Evolutionary conservation across 2,888 invertebrate species (phyloP), one percentile per base, ranked within the genome.

Genomic region (Patella ulyssiponensis): DNA sequence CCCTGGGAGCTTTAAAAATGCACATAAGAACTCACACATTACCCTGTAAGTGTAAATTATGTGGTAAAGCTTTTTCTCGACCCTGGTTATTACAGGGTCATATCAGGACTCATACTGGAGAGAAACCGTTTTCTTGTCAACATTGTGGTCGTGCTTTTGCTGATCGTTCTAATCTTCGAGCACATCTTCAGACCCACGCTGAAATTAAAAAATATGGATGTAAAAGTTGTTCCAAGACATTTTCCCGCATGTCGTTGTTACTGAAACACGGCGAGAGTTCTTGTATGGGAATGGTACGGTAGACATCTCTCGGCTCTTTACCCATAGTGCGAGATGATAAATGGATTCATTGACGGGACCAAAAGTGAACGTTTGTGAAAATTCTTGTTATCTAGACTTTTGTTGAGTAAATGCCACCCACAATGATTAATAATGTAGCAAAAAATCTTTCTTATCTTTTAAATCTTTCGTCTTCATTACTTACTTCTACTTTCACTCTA

Each of bases 81-180:
- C 98, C 98, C 4, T 99, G 98, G 98, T 93, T 99, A 76, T 94
- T 99, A 44, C 98, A 99, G 92, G 98, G 98, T 0, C 98, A 99
- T 93, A 97, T 98, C 87, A 94, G 98, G 74, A 99, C 98, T 0
- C 98, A 99, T 92, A 98, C 98, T 0, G 98, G 98, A 0, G 98
- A 99, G 92, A 99, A 99, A 89, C 98, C 99, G 0, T 99, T 98
- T 93, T 95, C 96, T 77, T 99, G 99, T 92, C 95, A 95, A 81
- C 97, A 97, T 90, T 99, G 99, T 93, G 95, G 96, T 87, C 94
- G 98, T 53, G 97, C 98, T 1, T 99, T 99, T 92, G 99, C 99
- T 23, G 98, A 99, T 92, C 94, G 98, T 79, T 98, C 98, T 58
- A 99, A 99, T 92, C 93, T 99, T 79, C 94, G 98, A 58, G 99